These are phyloP conservation scores for Pachyramphus minor DNA, from an alignment of 2,113 vertebrate species.

Conservation along the genomic window DNA sequence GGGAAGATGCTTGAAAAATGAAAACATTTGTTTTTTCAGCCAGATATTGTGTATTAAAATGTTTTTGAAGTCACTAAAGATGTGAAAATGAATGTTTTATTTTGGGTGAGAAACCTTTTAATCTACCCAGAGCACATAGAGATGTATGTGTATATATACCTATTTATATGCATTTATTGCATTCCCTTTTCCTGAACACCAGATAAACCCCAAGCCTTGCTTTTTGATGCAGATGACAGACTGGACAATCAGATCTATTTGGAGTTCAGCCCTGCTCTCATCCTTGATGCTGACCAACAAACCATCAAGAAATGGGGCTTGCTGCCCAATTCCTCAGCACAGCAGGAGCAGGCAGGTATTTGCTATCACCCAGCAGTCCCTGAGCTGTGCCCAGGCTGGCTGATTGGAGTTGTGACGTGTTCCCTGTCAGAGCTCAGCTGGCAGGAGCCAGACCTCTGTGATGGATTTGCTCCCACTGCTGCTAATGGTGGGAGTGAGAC, in stretches of 20 bases:
- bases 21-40: not conserved
- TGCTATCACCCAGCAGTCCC: not conserved
- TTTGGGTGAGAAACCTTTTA: not conserved
- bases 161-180: not conserved
- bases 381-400: accelerated
- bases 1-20: not conserved
- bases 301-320: not conserved
- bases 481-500: not conserved
- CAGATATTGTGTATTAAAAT: not conserved
- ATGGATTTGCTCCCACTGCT: not conserved
- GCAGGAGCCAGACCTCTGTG: accelerated
- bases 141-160: not conserved
- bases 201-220: not conserved
- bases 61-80: not conserved
- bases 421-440: not conserved
- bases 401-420: not conserved
- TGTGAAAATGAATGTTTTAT: not conserved
- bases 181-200: not conserved
- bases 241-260: not conserved
- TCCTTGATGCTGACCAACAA: not conserved
- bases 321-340: not conserved
- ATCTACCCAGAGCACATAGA: not conserved
- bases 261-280: not conserved
- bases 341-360: not conserved
- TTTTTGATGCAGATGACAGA: not conserved